Percentiles rank a stretch among this genome's conserved stretches.
These are phyloP conservation scores for Athalia circularis DNA, from an alignment of 2,888 invertebrate genomes.

Conservation along the genomic window DNA sequence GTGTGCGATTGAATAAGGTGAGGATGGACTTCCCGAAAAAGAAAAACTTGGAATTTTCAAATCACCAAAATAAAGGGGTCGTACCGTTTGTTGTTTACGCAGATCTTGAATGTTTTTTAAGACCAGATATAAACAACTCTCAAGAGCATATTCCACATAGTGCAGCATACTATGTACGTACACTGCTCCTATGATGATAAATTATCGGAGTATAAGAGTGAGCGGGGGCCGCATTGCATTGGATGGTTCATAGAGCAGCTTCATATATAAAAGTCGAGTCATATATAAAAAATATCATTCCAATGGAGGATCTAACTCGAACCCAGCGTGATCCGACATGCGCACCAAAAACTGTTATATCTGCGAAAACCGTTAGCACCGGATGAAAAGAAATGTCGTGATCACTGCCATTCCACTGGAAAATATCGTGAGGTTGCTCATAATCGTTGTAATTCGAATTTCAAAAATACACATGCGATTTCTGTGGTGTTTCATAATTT, in stretches of 20 bases:
- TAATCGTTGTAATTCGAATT: too few species aligned
- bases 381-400: too few species aligned
- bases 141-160: neutral
- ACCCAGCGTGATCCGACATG: too few species aligned
- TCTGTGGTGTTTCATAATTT: too few species aligned
- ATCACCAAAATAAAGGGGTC: neutral
- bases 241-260: slow-evolving; percentile 49
- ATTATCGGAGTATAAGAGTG: slow-evolving; percentile 46
- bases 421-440: too few species aligned
- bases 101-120: slow-evolving; percentile 1
- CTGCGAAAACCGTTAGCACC: too few species aligned
- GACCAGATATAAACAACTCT: neutral
- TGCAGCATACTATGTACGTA: neutral
- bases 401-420: too few species aligned
- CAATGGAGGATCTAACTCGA: too few species aligned
- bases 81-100: slow-evolving; percentile 19
- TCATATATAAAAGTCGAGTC: neutral
- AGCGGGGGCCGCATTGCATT: slow-evolving; percentile 47
- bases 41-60: neutral
- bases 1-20: neutral
- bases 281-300: too few species aligned
- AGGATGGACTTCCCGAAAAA: neutral
- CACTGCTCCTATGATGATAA: slow-evolving; percentile 54
- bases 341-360: too few species aligned
- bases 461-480: too few species aligned